Evolutionary conservation across 2,113 vertebrate species (phyloP).

Genomic region (Onychorhynchus coronatus): DNA sequence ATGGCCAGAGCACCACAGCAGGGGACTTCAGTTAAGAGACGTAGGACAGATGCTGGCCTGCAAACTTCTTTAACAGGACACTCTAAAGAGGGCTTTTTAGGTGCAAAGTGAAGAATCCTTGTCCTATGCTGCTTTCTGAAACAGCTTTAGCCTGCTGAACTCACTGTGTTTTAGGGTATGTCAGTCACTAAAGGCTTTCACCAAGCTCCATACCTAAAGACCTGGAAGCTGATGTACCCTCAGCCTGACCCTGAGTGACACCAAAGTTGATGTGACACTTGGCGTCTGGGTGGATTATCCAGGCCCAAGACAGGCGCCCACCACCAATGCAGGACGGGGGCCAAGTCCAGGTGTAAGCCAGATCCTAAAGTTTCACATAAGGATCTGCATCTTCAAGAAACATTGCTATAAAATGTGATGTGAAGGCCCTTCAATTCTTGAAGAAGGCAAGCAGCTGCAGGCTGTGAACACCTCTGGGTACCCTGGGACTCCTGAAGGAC

Average conservation of each 20-base stretch:
- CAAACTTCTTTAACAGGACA: background rate
- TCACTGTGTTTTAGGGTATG: fast-evolving
- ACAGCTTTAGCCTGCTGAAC: background rate
- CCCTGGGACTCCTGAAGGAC: background rate
- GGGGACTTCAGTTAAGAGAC: background rate
- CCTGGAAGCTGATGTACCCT: too few relatives aligned
- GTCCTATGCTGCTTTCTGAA: background rate
- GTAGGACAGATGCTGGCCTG: background rate
- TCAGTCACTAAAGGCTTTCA: background rate
- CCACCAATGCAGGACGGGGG: fast-evolving
- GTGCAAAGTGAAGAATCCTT: background rate
- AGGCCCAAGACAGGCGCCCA: fast-evolving
- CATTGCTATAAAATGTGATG: fast-evolving
- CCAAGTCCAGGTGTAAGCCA: fast-evolving
- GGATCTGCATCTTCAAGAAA: background rate
- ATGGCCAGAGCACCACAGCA: background rate
- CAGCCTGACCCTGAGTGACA: fast-evolving
- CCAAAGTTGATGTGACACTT: fast-evolving
- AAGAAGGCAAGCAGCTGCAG: fast-evolving
- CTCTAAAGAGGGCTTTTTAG: background rate
- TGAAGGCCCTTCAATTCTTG: background rate
- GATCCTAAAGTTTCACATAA: background rate
- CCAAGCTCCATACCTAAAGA: background rate
- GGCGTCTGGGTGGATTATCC: background rate
- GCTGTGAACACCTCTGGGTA: background rate